Conservation (phyloP, 53 echinoderm and acorn worm genomes). For the Echinometra lucunter region DNA sequence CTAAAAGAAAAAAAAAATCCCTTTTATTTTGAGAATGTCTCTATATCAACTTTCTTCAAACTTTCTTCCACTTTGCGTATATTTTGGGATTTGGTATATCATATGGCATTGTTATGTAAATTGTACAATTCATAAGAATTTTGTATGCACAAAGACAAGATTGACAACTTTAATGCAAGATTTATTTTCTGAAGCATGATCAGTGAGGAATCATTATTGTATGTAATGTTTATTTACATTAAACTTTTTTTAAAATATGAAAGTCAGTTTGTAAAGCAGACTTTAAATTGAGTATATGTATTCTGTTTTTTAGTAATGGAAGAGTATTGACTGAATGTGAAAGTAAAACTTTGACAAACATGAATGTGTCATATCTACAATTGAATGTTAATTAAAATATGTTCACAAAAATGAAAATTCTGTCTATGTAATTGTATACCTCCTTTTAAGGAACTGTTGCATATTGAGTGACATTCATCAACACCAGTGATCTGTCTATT, state of each 20-base stretch:
- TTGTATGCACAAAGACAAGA: no score
- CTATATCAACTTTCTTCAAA: no score
- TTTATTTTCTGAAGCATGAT: background rate
- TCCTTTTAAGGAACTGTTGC: no score
- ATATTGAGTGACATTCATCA: no score
- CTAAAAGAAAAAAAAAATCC: no score
- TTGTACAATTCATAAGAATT: no score
- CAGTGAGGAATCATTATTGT: background rate
- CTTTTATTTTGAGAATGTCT: no score
- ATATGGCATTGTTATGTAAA: no score
- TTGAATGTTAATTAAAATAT: background rate
- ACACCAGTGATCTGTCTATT: no score
- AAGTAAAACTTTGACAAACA: background rate
- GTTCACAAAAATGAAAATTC: background rate
- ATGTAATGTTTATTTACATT: background rate
- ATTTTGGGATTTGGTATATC: no score
- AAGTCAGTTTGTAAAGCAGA: constrained; percentile 30
- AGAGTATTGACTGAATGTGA: background rate
- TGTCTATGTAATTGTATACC: no score
- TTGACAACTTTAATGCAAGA: background rate
- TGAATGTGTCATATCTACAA: background rate
- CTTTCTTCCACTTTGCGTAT: no score
- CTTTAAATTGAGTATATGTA: background rate
- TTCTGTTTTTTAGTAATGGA: background rate
- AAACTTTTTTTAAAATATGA: background rate